Base-by-base conservation (phyloP, 2,113 vertebrate species). In the Emydocephalus ijimae region DNA sequence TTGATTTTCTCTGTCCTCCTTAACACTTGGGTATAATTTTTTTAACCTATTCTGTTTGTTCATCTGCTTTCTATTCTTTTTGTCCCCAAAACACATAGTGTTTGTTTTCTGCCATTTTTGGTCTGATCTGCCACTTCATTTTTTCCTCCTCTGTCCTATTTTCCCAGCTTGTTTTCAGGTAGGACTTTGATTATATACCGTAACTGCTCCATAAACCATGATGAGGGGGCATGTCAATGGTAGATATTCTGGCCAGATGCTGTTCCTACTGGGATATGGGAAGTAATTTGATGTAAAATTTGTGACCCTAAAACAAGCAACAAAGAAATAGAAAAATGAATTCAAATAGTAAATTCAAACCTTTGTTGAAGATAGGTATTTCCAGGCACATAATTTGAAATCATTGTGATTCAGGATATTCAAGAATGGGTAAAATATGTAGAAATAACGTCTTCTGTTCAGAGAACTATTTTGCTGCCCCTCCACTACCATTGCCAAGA, bases 281-380 rank as follows among this genome's bases (percentile, higher is more conserved):
- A 29, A 59, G 2, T 91, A 52, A 85, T 55, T 55, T 18, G 52
- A 39, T n/a, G 12, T 3, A 18, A 45, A 85, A 54, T 54, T 10
- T 74, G 26, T 91, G 55, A 29, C 15, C n/a, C 26, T 59, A 59
- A 87, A 24, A 12, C 43, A 52, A 57, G 39, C 0, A 89, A 56
- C 5, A 23, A 64, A 56, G 21, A 50, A 57, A 10, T 55, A 88
- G 59, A 92, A 74, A 64, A 23, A 26, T 39, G n/a, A 23, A 52
- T 15, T 23, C 23, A 29, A 7, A 54, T 29, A 85, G 5, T 8
- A 34, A 29, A 61, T 90, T 26, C 74, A 90, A 61, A 92, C 88
- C 88, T 92, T 90, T 61, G 88, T 86, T 92, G 74, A 61, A 90
- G 74, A 59, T 85, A 90, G 4, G 74, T 43, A 86, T 92, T 92